Percentiles rank a stretch among this genome's conserved stretches.
Evolutionary conservation across 2,113 vertebrate genomes (phyloP).

Genomic region (Nycticebus coucang): DNA sequence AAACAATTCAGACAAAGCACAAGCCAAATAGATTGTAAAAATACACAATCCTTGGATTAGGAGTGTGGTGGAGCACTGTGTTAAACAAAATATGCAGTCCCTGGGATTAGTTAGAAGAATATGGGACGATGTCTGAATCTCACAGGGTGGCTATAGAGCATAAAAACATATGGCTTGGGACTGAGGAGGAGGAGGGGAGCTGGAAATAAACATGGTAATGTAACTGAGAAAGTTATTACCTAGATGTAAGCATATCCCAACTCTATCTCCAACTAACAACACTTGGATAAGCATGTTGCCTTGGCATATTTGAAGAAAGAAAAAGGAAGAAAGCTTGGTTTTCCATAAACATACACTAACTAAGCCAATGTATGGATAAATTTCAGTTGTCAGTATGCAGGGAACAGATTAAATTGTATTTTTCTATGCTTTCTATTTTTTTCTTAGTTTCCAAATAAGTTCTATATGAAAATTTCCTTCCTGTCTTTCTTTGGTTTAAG

Average conservation of each 20-base stretch:
- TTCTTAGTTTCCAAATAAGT: conserved; percentile 4
- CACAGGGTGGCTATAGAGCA: not conserved
- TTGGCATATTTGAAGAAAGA: not conserved
- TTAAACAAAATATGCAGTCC: conserved; percentile 11
- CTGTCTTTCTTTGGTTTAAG: not conserved
- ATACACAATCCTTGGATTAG: not conserved
- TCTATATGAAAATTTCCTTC: not conserved
- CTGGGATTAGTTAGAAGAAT: not conserved
- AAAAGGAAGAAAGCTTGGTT: not conserved
- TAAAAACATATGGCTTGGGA: not conserved
- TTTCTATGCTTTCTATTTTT: not conserved
- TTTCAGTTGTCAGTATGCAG: not conserved
- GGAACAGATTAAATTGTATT: not conserved
- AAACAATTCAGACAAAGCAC: not conserved
- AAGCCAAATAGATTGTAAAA: not conserved
- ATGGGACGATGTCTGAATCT: not conserved
- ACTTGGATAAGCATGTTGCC: not conserved
- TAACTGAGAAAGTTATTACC: not conserved
- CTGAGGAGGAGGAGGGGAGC: not conserved
- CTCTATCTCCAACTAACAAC: not conserved
- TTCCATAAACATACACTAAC: not conserved
- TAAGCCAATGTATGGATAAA: not conserved
- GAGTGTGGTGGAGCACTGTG: not conserved
- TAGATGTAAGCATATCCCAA: not conserved
- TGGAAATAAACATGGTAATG: conserved; percentile 38